Evolutionary conservation across 2,113 vertebrate species (phyloP), one percentile per base, ranked within the genome.

Genomic region (Osmerus eperlanus): DNA sequence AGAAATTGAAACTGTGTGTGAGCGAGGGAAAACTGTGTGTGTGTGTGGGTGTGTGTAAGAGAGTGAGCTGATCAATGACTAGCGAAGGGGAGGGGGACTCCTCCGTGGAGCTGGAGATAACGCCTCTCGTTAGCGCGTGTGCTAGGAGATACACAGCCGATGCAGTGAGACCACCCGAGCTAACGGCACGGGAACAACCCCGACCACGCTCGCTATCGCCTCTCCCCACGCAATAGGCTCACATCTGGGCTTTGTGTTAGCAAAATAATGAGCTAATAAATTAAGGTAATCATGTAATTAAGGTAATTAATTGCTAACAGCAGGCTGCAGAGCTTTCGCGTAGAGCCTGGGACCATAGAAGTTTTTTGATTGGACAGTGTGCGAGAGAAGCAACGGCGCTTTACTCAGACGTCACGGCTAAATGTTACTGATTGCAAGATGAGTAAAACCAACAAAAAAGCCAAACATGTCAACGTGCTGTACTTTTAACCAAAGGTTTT

Each of bases 201-300:
- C 14, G 9, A 56, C 54, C 14, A 18, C 16, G 15, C 77, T 78
- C 85, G 76, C 83, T 75, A 84, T 73, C 81, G 83, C 82, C 84
- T 88, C 84, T 84, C 75, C 64, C 73, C 67, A 52, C 21, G 81
- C 79, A 84, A 84, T 77, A 65, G 72, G 83, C 76, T 79, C 83
- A 81, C 84, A 88, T 85, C 83, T 81, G 78, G 65, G 79, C 84
- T 47, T 18, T 56, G 54, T 16, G 54, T 56, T 67, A 74, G 79
- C 81, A 83, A 84, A 87, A 86, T 89, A 88, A 89, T 84, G 86
- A 85, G 86, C 84, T 86, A 89, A 90, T 90, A 85, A 90, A 88
- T 90, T 90, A 87, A 85, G 83, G 78, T 87, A 89, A 87, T 82
- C 83, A 77, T 76, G 86, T 83, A 86, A 88, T 90, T 90, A 89